Conservation (phyloP, 2,797 vertebrate genomes). For the Myotis findleyi region DNA sequence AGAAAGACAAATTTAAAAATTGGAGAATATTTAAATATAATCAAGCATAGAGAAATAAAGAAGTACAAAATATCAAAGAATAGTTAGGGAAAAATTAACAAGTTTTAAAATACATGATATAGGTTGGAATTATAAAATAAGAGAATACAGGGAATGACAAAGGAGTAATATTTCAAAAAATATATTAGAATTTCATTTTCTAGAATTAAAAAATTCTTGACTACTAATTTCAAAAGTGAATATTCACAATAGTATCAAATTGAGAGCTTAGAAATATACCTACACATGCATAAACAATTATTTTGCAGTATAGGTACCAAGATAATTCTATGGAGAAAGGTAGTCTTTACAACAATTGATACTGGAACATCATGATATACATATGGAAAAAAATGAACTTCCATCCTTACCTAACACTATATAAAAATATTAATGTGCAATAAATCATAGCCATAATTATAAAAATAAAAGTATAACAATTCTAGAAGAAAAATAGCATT, state of each 20-base stretch:
- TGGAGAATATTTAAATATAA: neutral
- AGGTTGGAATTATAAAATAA: neutral
- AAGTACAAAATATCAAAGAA: neutral
- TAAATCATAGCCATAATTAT: neutral
- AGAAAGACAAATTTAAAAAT: neutral
- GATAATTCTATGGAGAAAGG: neutral
- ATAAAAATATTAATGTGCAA: neutral
- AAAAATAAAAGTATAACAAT: neutral
- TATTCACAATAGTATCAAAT: neutral
- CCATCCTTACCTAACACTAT: neutral
- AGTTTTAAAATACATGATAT: neutral
- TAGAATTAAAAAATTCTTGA: neutral
- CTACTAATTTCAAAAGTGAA: neutral
- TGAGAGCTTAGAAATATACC: neutral
- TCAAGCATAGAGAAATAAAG: neutral
- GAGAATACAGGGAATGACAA: neutral
- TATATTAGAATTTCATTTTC: neutral
- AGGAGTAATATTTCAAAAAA: neutral
- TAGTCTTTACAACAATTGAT: neutral
- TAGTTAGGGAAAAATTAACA: neutral
- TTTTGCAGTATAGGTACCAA: neutral
- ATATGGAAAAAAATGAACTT: neutral
- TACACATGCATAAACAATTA: neutral
- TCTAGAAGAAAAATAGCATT: neutral
- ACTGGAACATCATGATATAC: neutral